phyloP scores from a whole-genome alignment of 2,888 invertebrate genomes.

The Andricus curvator region DNA sequence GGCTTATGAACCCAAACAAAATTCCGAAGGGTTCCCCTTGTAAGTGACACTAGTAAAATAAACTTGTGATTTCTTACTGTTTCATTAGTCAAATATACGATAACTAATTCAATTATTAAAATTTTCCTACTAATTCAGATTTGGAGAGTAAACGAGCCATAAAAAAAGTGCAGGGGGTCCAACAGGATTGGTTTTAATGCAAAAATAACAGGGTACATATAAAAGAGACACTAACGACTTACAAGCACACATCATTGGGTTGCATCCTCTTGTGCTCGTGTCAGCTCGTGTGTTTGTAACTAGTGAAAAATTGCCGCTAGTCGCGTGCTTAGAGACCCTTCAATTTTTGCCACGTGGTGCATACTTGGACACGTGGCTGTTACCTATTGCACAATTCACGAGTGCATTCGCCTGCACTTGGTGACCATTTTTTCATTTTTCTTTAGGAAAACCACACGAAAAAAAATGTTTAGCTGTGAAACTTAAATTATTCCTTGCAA shows the following conservation, averaged over 20 bases:
- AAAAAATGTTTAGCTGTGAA: no score
- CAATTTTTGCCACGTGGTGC: slow-evolving; percentile 72
- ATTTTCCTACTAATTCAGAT: slow-evolving; percentile 30
- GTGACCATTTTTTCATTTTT: background rate
- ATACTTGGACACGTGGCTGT: slow-evolving; percentile 63
- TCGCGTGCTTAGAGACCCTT: slow-evolving; percentile 63
- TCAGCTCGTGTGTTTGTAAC: slow-evolving; percentile 60
- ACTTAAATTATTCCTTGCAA: no score
- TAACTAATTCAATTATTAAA: background rate
- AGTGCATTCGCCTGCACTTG: slow-evolving; percentile 33
- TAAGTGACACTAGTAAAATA: no score
- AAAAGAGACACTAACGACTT: slow-evolving; percentile 68
- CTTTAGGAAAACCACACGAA: background rate
- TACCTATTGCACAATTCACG: slow-evolving; percentile 19
- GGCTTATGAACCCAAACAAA: no score
- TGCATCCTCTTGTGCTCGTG: slow-evolving; percentile 64
- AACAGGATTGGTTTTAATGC: slow-evolving; percentile 68
- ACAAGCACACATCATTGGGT: slow-evolving; percentile 67
- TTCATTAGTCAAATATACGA: no score
- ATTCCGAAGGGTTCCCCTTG: no score
- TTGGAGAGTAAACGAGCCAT: slow-evolving; percentile 51
- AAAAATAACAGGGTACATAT: slow-evolving; percentile 70
- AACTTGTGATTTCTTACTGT: no score
- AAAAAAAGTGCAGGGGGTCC: slow-evolving; percentile 51
- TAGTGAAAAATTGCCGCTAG: slow-evolving; percentile 58